Base-by-base conservation (phyloP, 2,888 invertebrate genomes). In the Sminthurinus aureus region DNA sequence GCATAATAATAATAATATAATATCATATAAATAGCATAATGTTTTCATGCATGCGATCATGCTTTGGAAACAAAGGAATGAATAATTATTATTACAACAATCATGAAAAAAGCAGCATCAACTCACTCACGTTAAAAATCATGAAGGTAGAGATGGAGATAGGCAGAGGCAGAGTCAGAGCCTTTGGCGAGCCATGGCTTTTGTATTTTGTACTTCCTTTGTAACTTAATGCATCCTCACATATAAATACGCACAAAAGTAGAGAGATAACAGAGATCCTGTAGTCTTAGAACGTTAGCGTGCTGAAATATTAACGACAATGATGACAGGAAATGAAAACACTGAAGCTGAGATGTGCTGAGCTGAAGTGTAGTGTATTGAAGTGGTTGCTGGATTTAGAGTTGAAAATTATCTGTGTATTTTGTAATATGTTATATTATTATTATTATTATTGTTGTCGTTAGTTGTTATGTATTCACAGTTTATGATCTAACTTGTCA, bases 321-420 rank as follows among this genome's bases (percentile, higher is more conserved):
- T 26, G 71, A 71, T 71, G 71, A 71, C 71, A 71, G 71, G 71
- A 71, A 71, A 71, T 71, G 71, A 71, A 71, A 71, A 71, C 26
- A 24, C 38, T 38, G 38, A 38, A 6, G 38, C 38, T 4, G 38
- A 38, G 38, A n/a, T n/a, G n/a, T n/a, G n/a, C 6, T 6, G 38
- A 38, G 38, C 6, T 38, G 38, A 38, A 38, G 38, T 38, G 38
- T 38, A 38, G 13, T 71, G 22, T 38, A 38, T 1, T 38, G 1
- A 1, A 38, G 38, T 38, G 38, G 38, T n/a, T n/a, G 26, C 2
- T 20, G 69, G 24, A 71, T 71, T 13, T 71, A 24, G 13, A 71
- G 13, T 71, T 71, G 71, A 24, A 71, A 24, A 0, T 71, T 24
- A 26, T 71, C 9, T 71, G 11, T 24, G 12, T 26, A 22, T 69